A percentile compares a stretch with the other conserved stretches of the same genome.
Evolutionary conservation across 2,888 invertebrate genomes (phyloP).

Genomic region (Diabrotica balteata): DNA sequence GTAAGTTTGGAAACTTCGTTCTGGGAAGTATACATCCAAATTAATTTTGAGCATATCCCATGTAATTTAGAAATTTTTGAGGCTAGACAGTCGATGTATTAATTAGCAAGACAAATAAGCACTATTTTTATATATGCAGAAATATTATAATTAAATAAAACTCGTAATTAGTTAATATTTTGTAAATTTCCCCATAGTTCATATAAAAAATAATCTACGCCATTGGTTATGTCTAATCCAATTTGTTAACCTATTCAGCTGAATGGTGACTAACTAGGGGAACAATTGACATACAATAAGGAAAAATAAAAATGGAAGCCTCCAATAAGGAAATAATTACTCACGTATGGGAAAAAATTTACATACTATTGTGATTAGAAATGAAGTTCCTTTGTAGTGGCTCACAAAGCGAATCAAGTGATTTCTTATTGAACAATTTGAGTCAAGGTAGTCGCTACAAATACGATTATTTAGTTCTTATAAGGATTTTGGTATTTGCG

Average conservation of each 20-base stretch:
- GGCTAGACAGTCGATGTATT: too few species aligned
- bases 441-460: slow-evolving; percentile 6
- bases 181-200: too few species aligned
- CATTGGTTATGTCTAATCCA: too few species aligned
- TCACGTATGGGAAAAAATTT: neutral
- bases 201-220: too few species aligned
- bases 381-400: slow-evolving; percentile 3
- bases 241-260: neutral
- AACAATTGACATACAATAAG: slow-evolving; percentile 2
- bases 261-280: neutral
- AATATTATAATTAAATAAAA: too few species aligned
- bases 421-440: neutral
- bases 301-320: slow-evolving; percentile 7
- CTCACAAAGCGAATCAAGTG: slow-evolving; percentile 8
- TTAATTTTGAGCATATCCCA: too few species aligned
- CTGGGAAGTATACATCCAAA: too few species aligned
- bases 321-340: slow-evolving; percentile 8
- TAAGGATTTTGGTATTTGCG: neutral
- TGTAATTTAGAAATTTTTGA: too few species aligned
- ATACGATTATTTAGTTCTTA: slow-evolving; percentile 3
- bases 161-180: too few species aligned
- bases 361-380: slow-evolving; percentile 5
- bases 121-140: too few species aligned
- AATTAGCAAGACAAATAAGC: too few species aligned
- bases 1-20: too few species aligned